These are phyloP conservation scores for Eublepharis macularius DNA, from an alignment of 2,113 vertebrate genomes.

Conservation along the genomic window DNA sequence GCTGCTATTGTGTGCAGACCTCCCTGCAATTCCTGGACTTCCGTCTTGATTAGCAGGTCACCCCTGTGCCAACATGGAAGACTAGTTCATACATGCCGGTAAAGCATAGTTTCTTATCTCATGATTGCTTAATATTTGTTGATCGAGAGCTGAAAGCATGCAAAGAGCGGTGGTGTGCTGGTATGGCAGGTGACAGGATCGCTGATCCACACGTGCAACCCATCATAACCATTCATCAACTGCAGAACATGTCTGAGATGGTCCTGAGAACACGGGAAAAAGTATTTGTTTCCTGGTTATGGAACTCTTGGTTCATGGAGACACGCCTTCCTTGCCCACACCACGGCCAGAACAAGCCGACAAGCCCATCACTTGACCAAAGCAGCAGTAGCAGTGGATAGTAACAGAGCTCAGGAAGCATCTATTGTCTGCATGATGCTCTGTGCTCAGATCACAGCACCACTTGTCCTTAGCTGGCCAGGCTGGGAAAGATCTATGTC, in stretches of 20 bases:
- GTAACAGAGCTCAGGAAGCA: neutral
- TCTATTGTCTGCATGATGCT: neutral
- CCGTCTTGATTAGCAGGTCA: too few species aligned
- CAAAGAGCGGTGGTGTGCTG: too few species aligned
- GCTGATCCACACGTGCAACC: neutral
- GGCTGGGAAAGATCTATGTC: neutral
- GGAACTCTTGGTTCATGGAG: too few species aligned
- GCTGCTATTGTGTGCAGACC: too few species aligned
- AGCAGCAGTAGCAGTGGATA: neutral
- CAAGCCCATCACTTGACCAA: neutral
- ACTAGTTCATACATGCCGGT: too few species aligned
- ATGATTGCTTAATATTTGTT: too few species aligned
- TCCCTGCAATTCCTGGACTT: too few species aligned
- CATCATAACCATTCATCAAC: neutral
- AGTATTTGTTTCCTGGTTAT: neutral
- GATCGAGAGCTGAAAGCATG: too few species aligned
- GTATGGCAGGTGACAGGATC: neutral
- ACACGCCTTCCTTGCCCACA: neutral
- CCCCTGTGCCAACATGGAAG: too few species aligned
- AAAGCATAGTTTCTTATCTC: too few species aligned
- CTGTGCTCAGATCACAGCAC: neutral
- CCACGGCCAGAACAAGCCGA: too few species aligned
- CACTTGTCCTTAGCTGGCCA: neutral
- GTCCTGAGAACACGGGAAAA: neutral
- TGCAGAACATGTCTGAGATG: neutral